A percentile compares a stretch with the other conserved stretches of the same genome.
Evolutionary conservation across 2,797 vertebrate species (phyloP).

Genomic region (Falco berigora): DNA sequence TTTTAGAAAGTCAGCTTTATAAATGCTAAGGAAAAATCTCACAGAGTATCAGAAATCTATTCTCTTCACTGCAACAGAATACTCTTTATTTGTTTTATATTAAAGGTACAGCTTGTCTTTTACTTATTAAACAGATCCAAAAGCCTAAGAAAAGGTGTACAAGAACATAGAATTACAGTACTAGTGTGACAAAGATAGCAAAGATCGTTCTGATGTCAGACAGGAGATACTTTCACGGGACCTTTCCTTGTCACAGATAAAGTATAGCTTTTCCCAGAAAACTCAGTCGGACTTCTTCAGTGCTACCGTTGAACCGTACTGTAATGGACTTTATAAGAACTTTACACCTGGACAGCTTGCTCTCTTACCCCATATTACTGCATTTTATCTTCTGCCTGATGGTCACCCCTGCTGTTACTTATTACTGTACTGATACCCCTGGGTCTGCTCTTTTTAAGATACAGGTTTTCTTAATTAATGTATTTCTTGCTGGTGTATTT

Average conservation of each 20-base stretch:
- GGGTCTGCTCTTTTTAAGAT: constrained; percentile 20
- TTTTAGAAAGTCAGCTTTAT: not conserved
- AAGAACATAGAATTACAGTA: not conserved
- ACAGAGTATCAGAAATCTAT: not conserved
- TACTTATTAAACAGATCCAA: not conserved
- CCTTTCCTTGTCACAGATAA: not conserved
- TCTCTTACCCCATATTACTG: not conserved
- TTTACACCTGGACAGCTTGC: constrained; percentile 21
- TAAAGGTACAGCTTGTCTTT: not conserved
- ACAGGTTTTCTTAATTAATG: constrained; percentile 53
- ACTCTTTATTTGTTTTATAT: not conserved
- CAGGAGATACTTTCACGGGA: not conserved
- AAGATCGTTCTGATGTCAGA: not conserved
- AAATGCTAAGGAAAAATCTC: not conserved
- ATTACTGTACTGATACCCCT: constrained; percentile 18
- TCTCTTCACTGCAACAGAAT: not conserved
- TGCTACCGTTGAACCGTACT: not conserved
- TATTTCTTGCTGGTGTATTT: constrained; percentile 29
- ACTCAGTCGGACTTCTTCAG: not conserved
- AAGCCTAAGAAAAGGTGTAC: not conserved
- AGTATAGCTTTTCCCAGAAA: not conserved
- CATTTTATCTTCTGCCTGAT: constrained; percentile 28
- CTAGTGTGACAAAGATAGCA: not conserved
- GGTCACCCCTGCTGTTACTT: constrained; percentile 43
- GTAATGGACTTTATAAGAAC: not conserved